Evolutionary conservation across 2,888 invertebrate species (phyloP).

Genomic region (Trisateles emortualis): DNA sequence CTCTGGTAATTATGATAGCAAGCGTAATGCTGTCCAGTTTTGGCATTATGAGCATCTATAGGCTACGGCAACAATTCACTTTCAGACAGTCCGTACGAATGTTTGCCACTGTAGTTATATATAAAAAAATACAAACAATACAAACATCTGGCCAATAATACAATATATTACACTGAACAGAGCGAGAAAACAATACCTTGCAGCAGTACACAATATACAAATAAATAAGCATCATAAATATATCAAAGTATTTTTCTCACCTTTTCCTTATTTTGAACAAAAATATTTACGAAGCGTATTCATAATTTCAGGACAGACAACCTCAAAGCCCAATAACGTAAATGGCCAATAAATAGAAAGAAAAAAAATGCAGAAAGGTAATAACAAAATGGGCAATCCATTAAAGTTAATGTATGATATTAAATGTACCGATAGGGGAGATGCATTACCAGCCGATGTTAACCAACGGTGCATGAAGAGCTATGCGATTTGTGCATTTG

Average conservation of each 20-base stretch:
- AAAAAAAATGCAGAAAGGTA: constrained; percentile 50
- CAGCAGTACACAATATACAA: neutral
- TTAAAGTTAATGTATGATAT: constrained; percentile 76
- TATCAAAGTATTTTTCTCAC: neutral
- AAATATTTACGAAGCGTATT: constrained; percentile 1
- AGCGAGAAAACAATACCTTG: neutral
- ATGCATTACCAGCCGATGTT: constrained; percentile 62
- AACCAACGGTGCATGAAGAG: constrained; percentile 73
- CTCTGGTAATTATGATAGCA: too few species aligned
- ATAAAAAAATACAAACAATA: too few species aligned
- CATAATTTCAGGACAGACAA: constrained; percentile 7
- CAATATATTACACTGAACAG: too few species aligned
- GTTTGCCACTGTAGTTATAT: too few species aligned
- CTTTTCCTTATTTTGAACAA: neutral
- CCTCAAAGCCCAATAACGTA: constrained; percentile 29
- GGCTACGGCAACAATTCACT: too few species aligned
- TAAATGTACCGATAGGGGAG: constrained; percentile 67
- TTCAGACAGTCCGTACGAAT: too few species aligned
- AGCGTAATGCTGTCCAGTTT: too few species aligned
- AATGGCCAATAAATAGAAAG: constrained; percentile 45
- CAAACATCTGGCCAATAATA: too few species aligned
- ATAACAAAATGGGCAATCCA: constrained; percentile 81
- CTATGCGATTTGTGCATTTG: constrained; percentile 66
- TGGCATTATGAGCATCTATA: too few species aligned
- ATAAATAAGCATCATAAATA: neutral